Evolutionary conservation across 2,113 vertebrate genomes (phyloP).

Genomic region (Cryptomyrus ogoouensis): DNA sequence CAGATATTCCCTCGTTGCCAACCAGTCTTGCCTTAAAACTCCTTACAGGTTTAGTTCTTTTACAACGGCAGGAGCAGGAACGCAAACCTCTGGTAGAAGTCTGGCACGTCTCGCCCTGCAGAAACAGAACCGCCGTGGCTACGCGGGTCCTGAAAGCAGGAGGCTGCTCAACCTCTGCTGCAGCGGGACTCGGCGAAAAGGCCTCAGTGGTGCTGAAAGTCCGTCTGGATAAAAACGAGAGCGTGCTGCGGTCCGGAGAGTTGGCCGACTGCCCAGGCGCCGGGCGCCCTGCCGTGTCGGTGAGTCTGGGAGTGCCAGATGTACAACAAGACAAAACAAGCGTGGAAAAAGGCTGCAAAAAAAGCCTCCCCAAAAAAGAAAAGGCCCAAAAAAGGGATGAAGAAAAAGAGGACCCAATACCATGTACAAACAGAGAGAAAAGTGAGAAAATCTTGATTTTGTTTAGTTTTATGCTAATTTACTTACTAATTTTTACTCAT

Average conservation of each 20-base stretch:
- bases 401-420: neutral
- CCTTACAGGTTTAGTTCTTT: neutral
- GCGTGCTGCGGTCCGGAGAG: slow-evolving; percentile 10
- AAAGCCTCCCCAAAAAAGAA: neutral
- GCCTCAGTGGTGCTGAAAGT: slow-evolving; percentile 27
- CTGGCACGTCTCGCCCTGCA: neutral
- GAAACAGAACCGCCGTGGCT: neutral
- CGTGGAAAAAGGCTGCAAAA: neutral
- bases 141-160: neutral
- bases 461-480: neutral
- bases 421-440: neutral
- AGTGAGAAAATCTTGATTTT: neutral
- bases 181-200: neutral
- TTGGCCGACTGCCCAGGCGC: slow-evolving; percentile 29
- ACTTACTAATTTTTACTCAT: neutral
- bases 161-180: neutral
- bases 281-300: slow-evolving; percentile 3
- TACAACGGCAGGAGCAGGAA: neutral
- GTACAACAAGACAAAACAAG: slow-evolving; percentile 16
- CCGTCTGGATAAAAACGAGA: slow-evolving; percentile 35
- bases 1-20: neutral
- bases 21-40: neutral
- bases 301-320: slow-evolving; percentile 22
- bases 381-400: neutral
- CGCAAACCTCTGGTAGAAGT: neutral